Conservation (phyloP, 2,888 invertebrate species). For the Nomada goodeniana region DNA sequence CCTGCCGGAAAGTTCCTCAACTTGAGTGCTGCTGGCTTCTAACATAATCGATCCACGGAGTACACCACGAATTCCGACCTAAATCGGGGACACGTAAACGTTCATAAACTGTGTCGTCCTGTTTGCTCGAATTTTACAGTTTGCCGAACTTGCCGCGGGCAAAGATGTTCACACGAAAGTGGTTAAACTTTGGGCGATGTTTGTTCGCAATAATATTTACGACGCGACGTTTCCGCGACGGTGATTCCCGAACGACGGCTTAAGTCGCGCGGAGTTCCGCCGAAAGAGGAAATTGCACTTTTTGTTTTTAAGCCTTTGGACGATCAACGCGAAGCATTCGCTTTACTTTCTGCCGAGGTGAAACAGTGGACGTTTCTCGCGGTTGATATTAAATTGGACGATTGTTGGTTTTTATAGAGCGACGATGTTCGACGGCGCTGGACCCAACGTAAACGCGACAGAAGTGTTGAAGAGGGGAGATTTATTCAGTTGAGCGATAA, state of each 20-base stretch:
- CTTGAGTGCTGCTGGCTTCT: slow-evolving; percentile 6
- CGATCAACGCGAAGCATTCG: background rate
- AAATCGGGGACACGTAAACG: slow-evolving; percentile 47
- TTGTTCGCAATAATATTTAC: slow-evolving; percentile 28
- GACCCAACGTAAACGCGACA: too few species aligned
- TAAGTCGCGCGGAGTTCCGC: background rate
- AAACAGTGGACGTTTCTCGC: background rate
- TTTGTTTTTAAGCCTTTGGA: background rate
- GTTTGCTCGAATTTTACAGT: slow-evolving; percentile 48
- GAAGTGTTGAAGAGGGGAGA: too few species aligned
- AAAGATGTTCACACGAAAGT: slow-evolving; percentile 8
- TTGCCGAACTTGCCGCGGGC: slow-evolving; percentile 1
- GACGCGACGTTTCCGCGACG: background rate
- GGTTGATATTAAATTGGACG: slow-evolving; percentile 3
- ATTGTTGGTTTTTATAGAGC: background rate
- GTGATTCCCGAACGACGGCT: background rate
- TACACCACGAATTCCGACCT: slow-evolving; percentile 4
- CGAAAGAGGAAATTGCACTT: slow-evolving; percentile 1
- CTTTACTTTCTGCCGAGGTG: background rate
- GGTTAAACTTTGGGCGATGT: slow-evolving; percentile 13
- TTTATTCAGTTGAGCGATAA: too few species aligned
- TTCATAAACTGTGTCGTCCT: slow-evolving; percentile 43
- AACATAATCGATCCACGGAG: slow-evolving; percentile 43
- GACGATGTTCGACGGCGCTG: too few species aligned
- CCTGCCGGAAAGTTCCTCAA: slow-evolving; percentile 24